Base-by-base conservation (phyloP, 2,888 invertebrate species). In the Polyommatus icarus region DNA sequence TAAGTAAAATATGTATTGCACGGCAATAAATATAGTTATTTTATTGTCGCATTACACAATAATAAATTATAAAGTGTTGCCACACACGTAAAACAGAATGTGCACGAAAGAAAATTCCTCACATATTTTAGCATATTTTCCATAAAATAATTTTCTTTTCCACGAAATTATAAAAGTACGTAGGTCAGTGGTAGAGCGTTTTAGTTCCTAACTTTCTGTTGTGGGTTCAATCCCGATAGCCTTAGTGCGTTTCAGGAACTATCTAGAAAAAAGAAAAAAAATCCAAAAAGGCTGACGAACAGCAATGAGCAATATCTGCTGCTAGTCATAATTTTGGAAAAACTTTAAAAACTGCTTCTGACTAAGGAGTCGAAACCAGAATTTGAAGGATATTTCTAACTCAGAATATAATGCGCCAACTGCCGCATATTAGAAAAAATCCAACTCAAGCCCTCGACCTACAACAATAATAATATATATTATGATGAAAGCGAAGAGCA, bases 11-110 rank as follows among this genome's bases (percentile, higher is more conserved):
- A 32, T 29, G 67, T 32, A 67, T 67, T 67, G 67, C 67, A 67
- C 67, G 15, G 67, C 32, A 29, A 32, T 67, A 67, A 67, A 67
- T 67, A 67, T 67, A 67, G 67, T 67, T 67, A 18, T 67, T 67
- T 67, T 67, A 67, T 32, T 67, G 67, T 67, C 67, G 18, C 67
- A 32, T 67, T 67, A 32, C 29, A 67, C 29, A 67, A 67, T 32
- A 67, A 29, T 67, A 67, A 67, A 67, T 67, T 67, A 24, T 67
- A 67, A 67, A 67, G 29, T 67, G 67, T 67, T 67, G 67, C 67
- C 67, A 67, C 29, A 67, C 61, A 61, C 29, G 29, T 67, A 12
- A 32, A 67, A 67, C 67, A 67, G 67, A 32, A 67, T 32, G 61
- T 67, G 67, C 67, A 67, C 67, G 67, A 29, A 67, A 67, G 67